Evolutionary conservation across 2,797 vertebrate genomes (phyloP), one percentile per base, ranked within the genome.

Genomic region (Clarias laeviceps): DNA sequence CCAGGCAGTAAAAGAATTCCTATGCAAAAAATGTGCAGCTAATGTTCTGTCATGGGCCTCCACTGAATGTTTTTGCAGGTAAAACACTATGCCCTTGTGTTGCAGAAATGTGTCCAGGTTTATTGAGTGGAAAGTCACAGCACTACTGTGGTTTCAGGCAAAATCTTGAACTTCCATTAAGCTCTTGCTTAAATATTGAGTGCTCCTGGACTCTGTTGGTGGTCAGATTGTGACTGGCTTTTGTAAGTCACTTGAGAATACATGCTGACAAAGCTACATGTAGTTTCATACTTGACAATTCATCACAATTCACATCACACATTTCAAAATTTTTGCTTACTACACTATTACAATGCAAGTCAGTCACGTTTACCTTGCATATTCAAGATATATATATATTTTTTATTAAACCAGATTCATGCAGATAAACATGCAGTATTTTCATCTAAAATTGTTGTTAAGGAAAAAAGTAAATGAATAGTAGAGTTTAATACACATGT

Each of bases 91-190:
- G 62, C 54, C 54, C n/a, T 84, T 86, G 74, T 18, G 84, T 92
- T 93, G 88, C 64, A 89, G 45, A 92, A 86, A 82, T 76, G 88
- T 91, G 90, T 90, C 88, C 68, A 77, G 90, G 87, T 94, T 94
- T 91, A 91, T 87, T 29, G 66, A 69, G 77, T 89, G 87, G 87
- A 94, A 91, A 90, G 84, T 87, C 90, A 90, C 87, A 84, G 82
- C 80, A 88, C 87, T 90, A 89, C 84, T 84, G 88, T 57, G 87
- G 86, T 79, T 88, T 85, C 83, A 62, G 77, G 70, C 66, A 85
- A 86, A 62, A 84, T 74, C 82, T 91, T 88, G 85, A 87, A 89
- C 66, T 90, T 91, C 82, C 83, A 88, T 89, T 84, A 88, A 57
- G 76, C 88, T 87, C 89, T 54, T 73, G 72, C 65, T 8, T 87